Evolutionary conservation across 2,797 vertebrate genomes (phyloP), one percentile per base, ranked within the genome.

Genomic region (Setipinna tenuifilis): DNA sequence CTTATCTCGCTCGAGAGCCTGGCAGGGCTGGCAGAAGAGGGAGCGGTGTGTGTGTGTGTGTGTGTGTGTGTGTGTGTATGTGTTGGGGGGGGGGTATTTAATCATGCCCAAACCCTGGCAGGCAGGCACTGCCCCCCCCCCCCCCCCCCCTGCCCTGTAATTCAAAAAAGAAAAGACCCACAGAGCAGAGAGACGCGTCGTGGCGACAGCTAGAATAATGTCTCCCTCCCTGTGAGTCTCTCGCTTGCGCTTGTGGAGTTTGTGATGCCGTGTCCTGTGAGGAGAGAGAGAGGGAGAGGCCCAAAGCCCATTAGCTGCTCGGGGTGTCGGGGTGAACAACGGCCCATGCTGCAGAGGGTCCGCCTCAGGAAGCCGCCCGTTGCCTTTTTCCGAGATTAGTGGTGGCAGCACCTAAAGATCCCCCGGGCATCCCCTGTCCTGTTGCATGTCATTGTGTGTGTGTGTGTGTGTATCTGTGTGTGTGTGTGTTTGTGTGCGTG

Each of bases 1-100:
- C 68, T 78, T 78, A 78, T 78, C 71, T 9, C 6, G 23, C 71
- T 78, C 31, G 71, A 78, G 71, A 44, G 71, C 71, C 35, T 75
- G 71, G 35, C 71, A 78, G 35, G 14, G 5, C 71, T 21, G 31
- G 17, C 35, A 10, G 50, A 10, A 10, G 46, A 10, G 46, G 46
- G 10, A 4, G 46, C 4, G 46, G 46, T 48, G 3, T 4, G 10
- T 3, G 46, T 3, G 46, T 48, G 10, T 3, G 46, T 48, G 10
- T n/a, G n/a, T n/a, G n/a, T n/a, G n/a, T n/a, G n/a, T n/a, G n/a
- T n/a, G 46, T 3, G 46, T 3, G 46, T 48, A 48, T 48, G 50
- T 1, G 0, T 2, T 14, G 50, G 50, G 50, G 50, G 35, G 17
- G 7, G 71, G 71, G 6, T 31, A 44, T 21, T 78, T 78, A 44